These are phyloP conservation scores for Gnathonemus echidnorhynchus DNA, from an alignment of 2,113 vertebrate species.

Conservation along the genomic window DNA sequence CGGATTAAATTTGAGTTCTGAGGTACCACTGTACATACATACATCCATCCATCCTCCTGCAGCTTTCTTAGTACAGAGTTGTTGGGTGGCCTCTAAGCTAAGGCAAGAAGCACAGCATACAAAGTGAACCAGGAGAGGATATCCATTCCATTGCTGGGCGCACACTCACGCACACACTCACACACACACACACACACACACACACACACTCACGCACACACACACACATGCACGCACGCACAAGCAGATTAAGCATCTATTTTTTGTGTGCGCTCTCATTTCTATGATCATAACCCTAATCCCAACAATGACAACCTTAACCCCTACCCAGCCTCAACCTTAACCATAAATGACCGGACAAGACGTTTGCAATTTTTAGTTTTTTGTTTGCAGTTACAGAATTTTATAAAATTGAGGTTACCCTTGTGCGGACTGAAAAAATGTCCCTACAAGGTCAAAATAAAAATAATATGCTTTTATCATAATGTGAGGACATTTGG, in stretches of 20 bases:
- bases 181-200: no score
- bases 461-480: neutral
- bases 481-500: neutral
- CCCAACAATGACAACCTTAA: neutral
- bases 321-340: neutral
- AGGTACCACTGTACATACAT: no score
- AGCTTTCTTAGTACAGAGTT: neutral
- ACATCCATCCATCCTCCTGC: neutral
- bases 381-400: neutral
- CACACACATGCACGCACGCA: no score
- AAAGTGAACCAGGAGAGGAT: neutral
- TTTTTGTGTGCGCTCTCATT: neutral
- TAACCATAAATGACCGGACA: neutral
- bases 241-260: neutral
- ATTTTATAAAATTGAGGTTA: neutral
- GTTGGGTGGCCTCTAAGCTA: neutral
- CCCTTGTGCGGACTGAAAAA: neutral
- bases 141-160: neutral
- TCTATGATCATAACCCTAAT: neutral
- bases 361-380: neutral
- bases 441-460: neutral
- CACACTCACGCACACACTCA: no score
- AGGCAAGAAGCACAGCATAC: neutral
- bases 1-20: neutral
- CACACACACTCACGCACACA: no score